Percentiles rank a stretch among this genome's conserved stretches.
These are phyloP conservation scores for Ptychoptera contaminata DNA, from an alignment of 2,888 invertebrate species.

Conservation along the genomic window DNA sequence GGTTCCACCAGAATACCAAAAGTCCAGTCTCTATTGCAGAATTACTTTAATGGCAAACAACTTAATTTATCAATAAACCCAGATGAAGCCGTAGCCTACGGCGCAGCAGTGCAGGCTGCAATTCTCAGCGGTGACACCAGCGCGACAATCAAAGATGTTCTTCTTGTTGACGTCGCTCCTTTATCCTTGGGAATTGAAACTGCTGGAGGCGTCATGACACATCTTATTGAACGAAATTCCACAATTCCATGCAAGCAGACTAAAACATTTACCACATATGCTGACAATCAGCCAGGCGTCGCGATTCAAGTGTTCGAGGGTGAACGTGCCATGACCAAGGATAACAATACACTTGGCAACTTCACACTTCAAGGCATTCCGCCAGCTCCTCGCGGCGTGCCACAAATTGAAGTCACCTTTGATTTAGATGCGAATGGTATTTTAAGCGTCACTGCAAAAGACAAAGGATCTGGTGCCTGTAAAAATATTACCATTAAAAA, in stretches of 20 bases:
- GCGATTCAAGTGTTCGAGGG: slow-evolving; percentile 52
- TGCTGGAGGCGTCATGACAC: slow-evolving; percentile 55
- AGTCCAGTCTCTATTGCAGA: slow-evolving; percentile 63
- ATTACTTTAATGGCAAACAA: slow-evolving; percentile 56
- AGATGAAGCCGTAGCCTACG: slow-evolving; percentile 74
- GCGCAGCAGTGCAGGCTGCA: slow-evolving; percentile 77
- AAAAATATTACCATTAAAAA: slow-evolving; percentile 62
- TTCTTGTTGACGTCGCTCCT: slow-evolving; percentile 57
- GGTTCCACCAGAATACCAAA: slow-evolving; percentile 76
- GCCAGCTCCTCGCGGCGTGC: slow-evolving; percentile 49
- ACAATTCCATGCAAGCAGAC: slow-evolving; percentile 48
- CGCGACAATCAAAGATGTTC: slow-evolving; percentile 51
- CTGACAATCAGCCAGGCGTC: slow-evolving; percentile 57
- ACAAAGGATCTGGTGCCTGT: slow-evolving; percentile 41
- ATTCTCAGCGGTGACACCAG: slow-evolving; percentile 55
- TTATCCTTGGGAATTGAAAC: slow-evolving; percentile 57
- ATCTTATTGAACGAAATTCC: slow-evolving; percentile 47
- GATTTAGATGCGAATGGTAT: slow-evolving; percentile 67
- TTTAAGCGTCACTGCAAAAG: slow-evolving; percentile 50
- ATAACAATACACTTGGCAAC: slow-evolving; percentile 25
- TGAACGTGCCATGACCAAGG: slow-evolving; percentile 59
- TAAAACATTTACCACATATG: slow-evolving; percentile 54
- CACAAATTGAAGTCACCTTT: slow-evolving; percentile 54
- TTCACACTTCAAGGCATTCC: slow-evolving; percentile 53
- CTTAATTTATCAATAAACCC: slow-evolving; percentile 75